Base-by-base conservation (phyloP, 2,113 vertebrate genomes). In the Hemicordylus capensis region DNA sequence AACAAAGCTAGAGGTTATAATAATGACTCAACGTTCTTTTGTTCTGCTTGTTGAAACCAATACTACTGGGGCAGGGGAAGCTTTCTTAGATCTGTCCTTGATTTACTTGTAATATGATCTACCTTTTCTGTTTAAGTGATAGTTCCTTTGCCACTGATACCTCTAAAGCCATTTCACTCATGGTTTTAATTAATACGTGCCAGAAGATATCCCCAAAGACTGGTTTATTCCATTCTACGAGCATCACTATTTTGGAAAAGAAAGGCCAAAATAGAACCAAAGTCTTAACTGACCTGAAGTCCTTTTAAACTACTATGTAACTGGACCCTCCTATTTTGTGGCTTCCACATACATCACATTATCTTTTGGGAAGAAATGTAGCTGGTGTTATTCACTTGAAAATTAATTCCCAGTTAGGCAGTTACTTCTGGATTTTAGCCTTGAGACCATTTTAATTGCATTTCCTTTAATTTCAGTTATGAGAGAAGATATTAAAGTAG, bases 401-500 rank as follows among this genome's bases (percentile, higher is more conserved):
- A 94, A 95, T 95, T 92, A 94, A 95, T 94, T 93, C 80, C 59
- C 77, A 80, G 89, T 93, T 95, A 94, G 87, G 74, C 88, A 81
- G 90, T 92, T 94, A 76, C 85, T 87, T 84, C 85, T 89, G 83
- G 63, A 91, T 95, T 96, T 93, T 94, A 94, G 81, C 89, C 89
- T 73, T 81, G 86, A 94, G 88, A 81, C 76, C 70, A 81, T 59
- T 90, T 84, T 93, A 91, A 94, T 94, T 93, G 75, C 77, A 74
- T 93, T 94, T 92, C 37, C 39, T 72, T 93, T 93, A 87, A 94
- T 95, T 94, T 90, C 86, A 87, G 82, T 93, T 92, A 94, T 90
- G 89, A 89, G 89, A 91, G 67, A 78, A 87, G 87, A 90, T 96
- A 95, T 92, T 89, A 92, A 94, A 93, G 90, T 87, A 82, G 86